Base-by-base conservation (phyloP, 2,888 invertebrate species). In the Sthenelais limicola region DNA sequence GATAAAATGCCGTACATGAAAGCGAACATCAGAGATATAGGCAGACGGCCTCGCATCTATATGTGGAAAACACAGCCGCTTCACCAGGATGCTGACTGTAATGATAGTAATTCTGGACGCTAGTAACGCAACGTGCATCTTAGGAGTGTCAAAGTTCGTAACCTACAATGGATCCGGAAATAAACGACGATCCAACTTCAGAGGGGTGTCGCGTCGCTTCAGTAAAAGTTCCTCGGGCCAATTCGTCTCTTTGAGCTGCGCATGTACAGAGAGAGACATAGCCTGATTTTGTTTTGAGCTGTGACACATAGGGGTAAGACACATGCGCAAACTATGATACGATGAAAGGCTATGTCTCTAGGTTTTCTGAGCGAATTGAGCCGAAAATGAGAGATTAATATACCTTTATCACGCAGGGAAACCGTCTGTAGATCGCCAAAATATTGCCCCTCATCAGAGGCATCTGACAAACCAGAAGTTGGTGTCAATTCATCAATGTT, bases 291-390 rank as follows among this genome's bases (percentile, higher is more conserved):
- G 62, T 62, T 62, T 56, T 62, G 38, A 12, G 21, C 38, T 7
- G 38, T 43, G 62, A 38, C 38, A 62, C 62, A 38, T 38, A 12
- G 21, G 24, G 18, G 38, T 43, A 43, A 38, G 62, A 62, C 62
- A 38, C 26, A 62, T 24, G 38, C 51, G 38, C n/a, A n/a, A n/a
- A n/a, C n/a, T n/a, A n/a, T n/a, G 35, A 21, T 26, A 4, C 35
- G 62, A 62, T 62, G 62, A 62, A 62, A 62, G 62, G 62, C 38
- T 62, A 62, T 62, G 62, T 62, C 62, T 38, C 62, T 43, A 62
- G 43, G 21, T 62, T 62, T 15, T 35, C 38, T 43, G 38, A 28
- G 43, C 43, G 62, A 62, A 62, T 62, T 43, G 62, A 35, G 62
- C 43, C n/a, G 62, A 62, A 62, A 62, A 38, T 62, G 43, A 62